Percentiles rank a stretch among this genome's conserved stretches.
Evolutionary conservation across 1,140 invertebrate genomes (phyloP).

Genomic region (Lordiphosa clarofinis): DNA sequence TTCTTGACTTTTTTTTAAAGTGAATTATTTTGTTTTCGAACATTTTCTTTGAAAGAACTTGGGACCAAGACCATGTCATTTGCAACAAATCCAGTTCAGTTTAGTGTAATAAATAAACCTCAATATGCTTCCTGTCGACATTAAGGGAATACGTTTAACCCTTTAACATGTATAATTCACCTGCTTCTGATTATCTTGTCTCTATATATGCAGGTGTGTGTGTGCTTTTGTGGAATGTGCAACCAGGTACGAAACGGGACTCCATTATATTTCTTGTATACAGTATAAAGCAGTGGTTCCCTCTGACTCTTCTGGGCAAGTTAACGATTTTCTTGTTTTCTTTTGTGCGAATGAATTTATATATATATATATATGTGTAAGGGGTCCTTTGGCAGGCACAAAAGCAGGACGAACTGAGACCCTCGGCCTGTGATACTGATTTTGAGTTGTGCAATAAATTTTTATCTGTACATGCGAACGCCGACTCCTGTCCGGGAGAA

Average conservation of each 20-base stretch:
- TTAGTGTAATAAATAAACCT: too few species aligned
- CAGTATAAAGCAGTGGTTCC: slow-evolving; percentile 43
- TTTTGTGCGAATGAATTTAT: slow-evolving; percentile 51
- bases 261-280: slow-evolving; percentile 19
- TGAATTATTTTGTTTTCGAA: too few species aligned
- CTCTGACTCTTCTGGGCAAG: slow-evolving; percentile 24
- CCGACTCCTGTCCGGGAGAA: slow-evolving; percentile 23
- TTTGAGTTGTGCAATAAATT: slow-evolving; percentile 78
- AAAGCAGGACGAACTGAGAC: slow-evolving; percentile 20
- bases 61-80: too few species aligned
- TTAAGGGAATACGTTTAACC: too few species aligned
- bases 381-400: slow-evolving; percentile 17
- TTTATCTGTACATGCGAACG: slow-evolving; percentile 72
- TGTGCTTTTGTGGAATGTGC: slow-evolving; percentile 1
- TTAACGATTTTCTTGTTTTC: slow-evolving; percentile 66
- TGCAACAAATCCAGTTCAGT: too few species aligned
- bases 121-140: too few species aligned
- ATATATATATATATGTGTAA: slow-evolving; percentile 24
- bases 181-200: too few species aligned
- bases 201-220: slow-evolving; percentile 2
- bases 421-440: slow-evolving; percentile 45
- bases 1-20: too few species aligned
- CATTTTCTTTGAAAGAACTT: too few species aligned
- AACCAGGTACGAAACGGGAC: not conserved
- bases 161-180: too few species aligned